Evolutionary conservation across 2,888 invertebrate genomes (phyloP).

Genomic region (Yponomeuta plumbellus): DNA sequence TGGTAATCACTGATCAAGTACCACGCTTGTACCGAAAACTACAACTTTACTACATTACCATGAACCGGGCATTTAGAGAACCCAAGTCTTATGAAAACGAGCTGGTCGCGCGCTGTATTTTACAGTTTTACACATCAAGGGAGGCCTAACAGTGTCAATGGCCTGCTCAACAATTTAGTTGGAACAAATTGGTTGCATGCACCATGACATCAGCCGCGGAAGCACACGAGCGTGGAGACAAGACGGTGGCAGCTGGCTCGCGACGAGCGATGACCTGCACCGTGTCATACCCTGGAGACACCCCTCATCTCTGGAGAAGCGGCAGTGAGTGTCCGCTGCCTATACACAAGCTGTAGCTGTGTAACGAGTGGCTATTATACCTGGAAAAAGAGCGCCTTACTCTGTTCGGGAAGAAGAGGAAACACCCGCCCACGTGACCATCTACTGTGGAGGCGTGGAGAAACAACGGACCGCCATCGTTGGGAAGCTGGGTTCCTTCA

Average conservation of each 20-base stretch:
- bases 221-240: not conserved
- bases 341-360: not conserved
- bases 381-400: too few relatives aligned
- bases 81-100: not conserved
- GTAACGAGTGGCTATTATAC: too few relatives aligned
- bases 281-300: conserved; percentile 13
- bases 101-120: not conserved
- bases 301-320: not conserved
- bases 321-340: not conserved
- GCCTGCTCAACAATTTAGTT: not conserved
- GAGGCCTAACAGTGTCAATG: not conserved
- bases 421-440: too few relatives aligned
- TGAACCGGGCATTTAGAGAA: not conserved
- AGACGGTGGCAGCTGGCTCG: not conserved
- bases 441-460: too few relatives aligned
- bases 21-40: not conserved
- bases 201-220: not conserved
- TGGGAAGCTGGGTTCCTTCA: too few relatives aligned
- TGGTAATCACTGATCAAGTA: not conserved
- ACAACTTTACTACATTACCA: too few relatives aligned
- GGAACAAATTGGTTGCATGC: not conserved
- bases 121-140: too few relatives aligned
- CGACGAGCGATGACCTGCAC: not conserved
- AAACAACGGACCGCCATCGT: too few relatives aligned
- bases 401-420: not conserved